Evolutionary conservation across 2,113 vertebrate species (phyloP).

Genomic region (Mesocricetus auratus): DNA sequence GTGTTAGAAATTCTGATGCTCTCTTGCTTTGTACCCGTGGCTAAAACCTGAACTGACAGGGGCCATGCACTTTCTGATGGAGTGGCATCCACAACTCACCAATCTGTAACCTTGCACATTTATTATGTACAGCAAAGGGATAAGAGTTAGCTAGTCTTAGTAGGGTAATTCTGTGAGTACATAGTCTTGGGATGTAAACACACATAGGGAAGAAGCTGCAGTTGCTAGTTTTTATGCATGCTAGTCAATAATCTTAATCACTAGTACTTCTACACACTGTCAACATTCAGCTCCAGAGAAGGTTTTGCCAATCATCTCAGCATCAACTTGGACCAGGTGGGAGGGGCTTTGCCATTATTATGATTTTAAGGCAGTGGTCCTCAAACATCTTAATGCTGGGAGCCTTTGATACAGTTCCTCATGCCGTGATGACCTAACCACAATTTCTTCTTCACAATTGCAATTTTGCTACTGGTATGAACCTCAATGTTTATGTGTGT

Average conservation of each 20-base stretch:
- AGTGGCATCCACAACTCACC: neutral
- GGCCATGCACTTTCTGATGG: no score
- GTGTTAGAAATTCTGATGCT: neutral
- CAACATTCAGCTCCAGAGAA: neutral
- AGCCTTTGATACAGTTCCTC: neutral
- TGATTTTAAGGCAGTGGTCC: neutral
- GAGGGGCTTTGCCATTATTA: no score
- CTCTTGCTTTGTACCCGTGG: neutral
- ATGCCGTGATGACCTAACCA: neutral
- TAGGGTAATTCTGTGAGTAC: neutral
- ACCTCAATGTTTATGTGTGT: neutral
- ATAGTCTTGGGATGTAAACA: neutral
- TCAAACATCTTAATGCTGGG: neutral
- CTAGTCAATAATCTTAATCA: neutral
- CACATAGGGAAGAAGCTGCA: neutral
- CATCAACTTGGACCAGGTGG: neutral
- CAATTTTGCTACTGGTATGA: neutral
- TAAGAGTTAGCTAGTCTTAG: neutral
- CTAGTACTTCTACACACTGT: neutral
- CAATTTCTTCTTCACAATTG: neutral
- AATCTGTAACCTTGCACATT: neutral
- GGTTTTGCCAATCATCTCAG: neutral
- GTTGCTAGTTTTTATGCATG: neutral
- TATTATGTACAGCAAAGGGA: neutral
- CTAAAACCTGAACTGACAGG: neutral